Evolutionary conservation across 2,888 invertebrate genomes (phyloP).

Genomic region (Ecliptopera silaceata): DNA sequence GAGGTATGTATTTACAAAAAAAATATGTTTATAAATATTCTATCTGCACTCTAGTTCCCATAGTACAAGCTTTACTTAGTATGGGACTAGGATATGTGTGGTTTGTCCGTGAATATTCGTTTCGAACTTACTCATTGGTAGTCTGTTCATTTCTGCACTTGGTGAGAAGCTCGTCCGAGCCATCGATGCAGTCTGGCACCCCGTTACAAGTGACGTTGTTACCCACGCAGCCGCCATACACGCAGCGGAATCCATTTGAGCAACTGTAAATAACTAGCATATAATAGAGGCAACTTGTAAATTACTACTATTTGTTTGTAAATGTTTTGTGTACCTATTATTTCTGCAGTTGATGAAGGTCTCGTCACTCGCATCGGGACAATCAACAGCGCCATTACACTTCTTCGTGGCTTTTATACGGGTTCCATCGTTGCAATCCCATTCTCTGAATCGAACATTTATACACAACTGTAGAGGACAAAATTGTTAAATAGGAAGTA

Average conservation of each 20-base stretch:
- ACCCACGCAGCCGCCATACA: slow-evolving; percentile 12
- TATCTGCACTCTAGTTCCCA: no score
- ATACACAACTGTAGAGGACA: no score
- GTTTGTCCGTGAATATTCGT: no score
- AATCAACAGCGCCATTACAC: slow-evolving; percentile 27
- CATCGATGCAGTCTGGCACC: slow-evolving; percentile 9
- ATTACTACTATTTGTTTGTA: neutral
- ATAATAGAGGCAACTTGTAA: neutral
- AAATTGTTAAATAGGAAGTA: neutral
- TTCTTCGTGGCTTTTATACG: slow-evolving; percentile 15
- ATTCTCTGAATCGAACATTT: no score
- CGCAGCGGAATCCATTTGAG: slow-evolving; percentile 14
- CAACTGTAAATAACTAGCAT: slow-evolving; percentile 1
- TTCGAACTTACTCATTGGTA: neutral
- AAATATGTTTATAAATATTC: no score
- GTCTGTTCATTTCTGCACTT: slow-evolving; percentile 28
- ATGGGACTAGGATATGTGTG: no score
- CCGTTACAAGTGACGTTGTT: slow-evolving; percentile 8
- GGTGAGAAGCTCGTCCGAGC: slow-evolving; percentile 8
- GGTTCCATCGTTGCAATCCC: slow-evolving; percentile 23
- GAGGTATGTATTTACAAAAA: no score
- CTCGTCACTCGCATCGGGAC: slow-evolving; percentile 31
- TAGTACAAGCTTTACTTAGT: no score
- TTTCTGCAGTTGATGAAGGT: slow-evolving; percentile 26
- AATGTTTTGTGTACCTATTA: slow-evolving; percentile 9